Conservation (phyloP, 2,888 invertebrate species). For the Leptinotarsa haldemani region DNA sequence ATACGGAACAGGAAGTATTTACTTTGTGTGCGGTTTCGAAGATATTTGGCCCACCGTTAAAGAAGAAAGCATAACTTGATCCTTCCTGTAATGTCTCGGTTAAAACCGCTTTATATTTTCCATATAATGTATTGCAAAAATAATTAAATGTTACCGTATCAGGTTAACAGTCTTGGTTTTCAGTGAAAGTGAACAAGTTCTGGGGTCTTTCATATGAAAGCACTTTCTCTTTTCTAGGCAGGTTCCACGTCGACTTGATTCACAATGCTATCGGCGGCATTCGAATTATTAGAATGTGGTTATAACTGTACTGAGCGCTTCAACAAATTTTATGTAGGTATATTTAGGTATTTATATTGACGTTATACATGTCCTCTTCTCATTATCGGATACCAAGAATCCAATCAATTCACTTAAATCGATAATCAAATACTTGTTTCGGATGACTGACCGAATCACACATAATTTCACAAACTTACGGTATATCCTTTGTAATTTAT, state of each 20-base stretch:
- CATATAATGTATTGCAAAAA: background rate
- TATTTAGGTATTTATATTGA: background rate
- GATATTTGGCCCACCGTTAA: conserved; percentile 13
- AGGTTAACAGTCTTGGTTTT: conserved; percentile 33
- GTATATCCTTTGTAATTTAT: background rate
- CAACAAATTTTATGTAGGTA: too few species aligned
- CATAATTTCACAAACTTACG: conserved; percentile 2
- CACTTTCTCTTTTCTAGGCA: conserved; percentile 50
- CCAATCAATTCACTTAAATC: background rate
- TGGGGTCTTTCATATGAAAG: conserved; percentile 42
- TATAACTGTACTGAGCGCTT: too few species aligned
- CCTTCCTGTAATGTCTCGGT: background rate
- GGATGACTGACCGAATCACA: background rate
- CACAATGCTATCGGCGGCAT: background rate
- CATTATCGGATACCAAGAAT: background rate
- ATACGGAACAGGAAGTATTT: conserved; percentile 4
- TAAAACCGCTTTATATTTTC: background rate
- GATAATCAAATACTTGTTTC: conserved; percentile 11
- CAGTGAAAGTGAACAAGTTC: conserved; percentile 52
- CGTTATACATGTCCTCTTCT: background rate
- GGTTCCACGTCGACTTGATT: conserved; percentile 30
- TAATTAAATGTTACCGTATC: background rate
- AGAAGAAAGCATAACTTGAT: background rate
- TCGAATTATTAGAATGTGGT: background rate
- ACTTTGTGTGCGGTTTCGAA: background rate